Percentiles rank a stretch among this genome's conserved stretches.
phyloP scores from a whole-genome alignment of 2,888 invertebrate genomes.

The Hoplodrina blanda region DNA sequence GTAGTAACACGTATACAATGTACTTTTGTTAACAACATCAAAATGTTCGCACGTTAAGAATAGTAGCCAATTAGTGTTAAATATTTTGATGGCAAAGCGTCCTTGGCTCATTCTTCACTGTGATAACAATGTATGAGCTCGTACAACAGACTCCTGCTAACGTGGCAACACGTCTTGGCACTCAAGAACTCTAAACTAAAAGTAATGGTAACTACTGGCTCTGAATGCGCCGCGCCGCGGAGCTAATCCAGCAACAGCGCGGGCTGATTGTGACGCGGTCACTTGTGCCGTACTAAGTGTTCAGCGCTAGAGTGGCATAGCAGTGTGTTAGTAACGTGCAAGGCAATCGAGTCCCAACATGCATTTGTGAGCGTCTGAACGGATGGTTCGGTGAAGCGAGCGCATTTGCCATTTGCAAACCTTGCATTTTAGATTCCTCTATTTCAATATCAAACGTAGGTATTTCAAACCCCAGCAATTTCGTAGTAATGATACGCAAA shows the following conservation, averaged over 20 bases:
- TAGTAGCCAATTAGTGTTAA: constrained; percentile 10
- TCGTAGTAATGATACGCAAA: constrained; percentile 33
- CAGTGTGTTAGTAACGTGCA: not conserved
- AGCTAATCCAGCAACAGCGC: too few species aligned
- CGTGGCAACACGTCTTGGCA: constrained; percentile 19
- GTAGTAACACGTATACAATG: constrained; percentile 6
- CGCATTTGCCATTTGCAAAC: constrained; percentile 5
- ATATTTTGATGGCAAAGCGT: not conserved
- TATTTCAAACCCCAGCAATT: constrained; percentile 32
- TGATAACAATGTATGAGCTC: constrained; percentile 17
- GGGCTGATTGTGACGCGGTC: too few species aligned
- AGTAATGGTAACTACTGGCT: constrained; percentile 67
- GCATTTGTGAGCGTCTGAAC: not conserved
- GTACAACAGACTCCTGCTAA: constrained; percentile 20
- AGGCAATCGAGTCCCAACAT: too few species aligned
- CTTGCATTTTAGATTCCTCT: constrained; percentile 24
- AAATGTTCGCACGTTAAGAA: constrained; percentile 7
- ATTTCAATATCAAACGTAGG: constrained; percentile 22
- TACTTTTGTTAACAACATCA: not conserved
- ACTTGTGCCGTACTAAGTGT: constrained; percentile 2
- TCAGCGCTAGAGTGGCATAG: not conserved
- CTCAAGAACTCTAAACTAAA: constrained; percentile 49
- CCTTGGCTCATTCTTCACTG: not conserved
- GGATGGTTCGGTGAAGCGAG: not conserved
- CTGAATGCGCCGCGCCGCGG: constrained; percentile 25